Evolutionary conservation across 2,797 vertebrate species (phyloP), one percentile per base, ranked within the genome.

Genomic region (Syncerus caffer): DNA sequence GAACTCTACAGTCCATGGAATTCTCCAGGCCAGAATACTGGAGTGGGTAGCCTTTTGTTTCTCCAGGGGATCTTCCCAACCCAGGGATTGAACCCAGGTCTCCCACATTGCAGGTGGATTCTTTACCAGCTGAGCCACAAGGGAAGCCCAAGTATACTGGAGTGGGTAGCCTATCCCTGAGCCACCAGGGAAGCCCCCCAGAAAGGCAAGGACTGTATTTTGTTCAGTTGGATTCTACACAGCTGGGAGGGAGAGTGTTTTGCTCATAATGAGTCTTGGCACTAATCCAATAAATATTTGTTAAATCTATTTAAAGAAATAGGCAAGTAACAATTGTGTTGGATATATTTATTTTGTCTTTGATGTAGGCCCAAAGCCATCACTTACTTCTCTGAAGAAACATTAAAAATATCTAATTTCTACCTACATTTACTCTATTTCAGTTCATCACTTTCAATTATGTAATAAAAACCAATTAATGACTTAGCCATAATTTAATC

Each of bases 281-380:
- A 96, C 23, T 55, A 89, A 90, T 12, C 71, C 47, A 96, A 85
- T 71, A 88, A 64, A 89, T 62, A 95, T 79, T 78, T 89, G 15
- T 47, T 34, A 67, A 85, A 64, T 45, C 83, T 64, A 88, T 79
- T 97, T 96, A 58, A 95, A 97, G 71, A 96, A 90, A 58, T 6
- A 76, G 17, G 25, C 16, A 89, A 74, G 34, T 87, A 86, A 82
- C 34, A 79, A 51, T 53, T 67, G 62, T 62, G 47, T 34, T 84
- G 42, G 4, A 58, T 67, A 50, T 78, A 64, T 42, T 71, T 92
- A 86, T 83, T 96, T 90, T 88, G 25, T 92, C 47, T 93, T 90
- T 87, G 57, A 96, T 50, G 6, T 60, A 79, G 80, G 85, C 13
- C 19, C 57, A 83, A 80, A 96, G 74, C 62, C n/a, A 47, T 38